Base-by-base conservation (phyloP, 1,140 invertebrate genomes). In the Drepana arcuata region DNA sequence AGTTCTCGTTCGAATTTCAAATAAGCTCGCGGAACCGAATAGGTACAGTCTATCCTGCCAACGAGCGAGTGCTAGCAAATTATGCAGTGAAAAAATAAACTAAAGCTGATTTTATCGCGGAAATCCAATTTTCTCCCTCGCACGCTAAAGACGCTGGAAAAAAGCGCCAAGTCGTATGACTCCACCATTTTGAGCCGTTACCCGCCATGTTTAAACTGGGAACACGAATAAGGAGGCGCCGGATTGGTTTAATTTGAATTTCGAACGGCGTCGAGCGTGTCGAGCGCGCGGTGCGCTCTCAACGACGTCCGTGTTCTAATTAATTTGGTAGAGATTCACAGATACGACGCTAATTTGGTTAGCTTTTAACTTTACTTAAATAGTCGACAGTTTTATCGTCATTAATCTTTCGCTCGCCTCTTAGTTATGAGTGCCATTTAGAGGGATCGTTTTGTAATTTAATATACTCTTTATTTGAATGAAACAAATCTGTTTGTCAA, bases 161-260 rank as follows among this genome's bases (percentile, higher is more conserved):
- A 65, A 81, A 81, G 71, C 72, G 77, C 62, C 72, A 74, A 81
- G 71, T 70, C 62, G 73, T 66, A 79, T 81, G 77, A 81, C 77
- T 78, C 65, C 64, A 58, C 77, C 70, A 68, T 81, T 81, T 68
- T 49, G 64, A 68, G 64, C 64, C 57, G 67, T 78, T 77, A 71
- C 66, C 48, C 69, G 69, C 66, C 54, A 58, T 66, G 67, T 71
- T 67, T 60, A 61, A 75, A 60, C 54, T 49, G 42, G 37, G 60
- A 70, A 81, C 77, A 81, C 73, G 77, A 78, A 78, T 81, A 70
- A 81, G 77, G 77, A 78, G 77, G 77, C 73, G 72, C 77, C 68
- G 57, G 69, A 78, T 78, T 75, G 73, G 77, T 78, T 75, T 81
- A 81, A 81, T 81, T 81, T 81, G 68, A 81, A 80, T 80, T 78